These are phyloP conservation scores for Noctua janthe DNA, from an alignment of 2,888 invertebrate species.

Conservation along the genomic window DNA sequence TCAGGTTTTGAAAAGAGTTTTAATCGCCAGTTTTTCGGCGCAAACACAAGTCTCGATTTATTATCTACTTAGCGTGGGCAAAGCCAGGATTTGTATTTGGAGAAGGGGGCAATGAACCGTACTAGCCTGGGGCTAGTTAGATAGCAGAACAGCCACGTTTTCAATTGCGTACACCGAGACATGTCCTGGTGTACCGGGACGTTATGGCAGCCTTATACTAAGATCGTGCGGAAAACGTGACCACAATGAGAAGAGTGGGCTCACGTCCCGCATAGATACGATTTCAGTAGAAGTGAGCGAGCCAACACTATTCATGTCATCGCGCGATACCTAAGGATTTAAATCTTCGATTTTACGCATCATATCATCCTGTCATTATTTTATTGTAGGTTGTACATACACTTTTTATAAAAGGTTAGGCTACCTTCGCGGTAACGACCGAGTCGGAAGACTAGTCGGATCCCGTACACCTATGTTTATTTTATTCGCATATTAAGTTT, in stretches of 20 bases:
- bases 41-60: neutral
- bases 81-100: neutral
- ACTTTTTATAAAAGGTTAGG: constrained; percentile 72
- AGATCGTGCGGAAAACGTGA: neutral
- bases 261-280: neutral
- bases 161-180: neutral
- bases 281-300: neutral
- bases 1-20: neutral
- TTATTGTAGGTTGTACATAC: constrained; percentile 76
- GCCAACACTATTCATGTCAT: neutral
- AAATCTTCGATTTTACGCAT: constrained; percentile 3
- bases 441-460: constrained; percentile 40
- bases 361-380: constrained; percentile 63
- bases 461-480: constrained; percentile 56
- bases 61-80: neutral
- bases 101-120: neutral
- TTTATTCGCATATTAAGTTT: constrained; percentile 69
- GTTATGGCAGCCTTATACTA: neutral
- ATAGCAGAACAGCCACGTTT: neutral
- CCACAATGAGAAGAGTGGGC: neutral
- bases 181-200: neutral
- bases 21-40: neutral
- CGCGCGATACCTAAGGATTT: neutral
- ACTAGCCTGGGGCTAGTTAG: neutral
- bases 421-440: constrained; percentile 56